These are phyloP conservation scores for Nixonia krombeini DNA, from an alignment of 1,140 invertebrate genomes.

Conservation along the genomic window DNA sequence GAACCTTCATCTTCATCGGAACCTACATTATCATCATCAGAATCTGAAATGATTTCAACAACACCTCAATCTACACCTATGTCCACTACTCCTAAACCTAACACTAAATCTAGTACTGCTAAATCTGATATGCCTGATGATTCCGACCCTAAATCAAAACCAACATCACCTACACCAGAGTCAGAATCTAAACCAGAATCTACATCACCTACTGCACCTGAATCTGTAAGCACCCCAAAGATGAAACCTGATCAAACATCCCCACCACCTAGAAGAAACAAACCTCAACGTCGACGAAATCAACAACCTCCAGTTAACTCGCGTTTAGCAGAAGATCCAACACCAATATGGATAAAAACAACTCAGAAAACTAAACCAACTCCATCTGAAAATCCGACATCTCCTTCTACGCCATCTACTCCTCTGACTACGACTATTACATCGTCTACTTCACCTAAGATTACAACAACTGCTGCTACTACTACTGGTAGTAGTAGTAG, in stretches of 20 bases:
- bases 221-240: conserved; percentile 1
- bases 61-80: not conserved
- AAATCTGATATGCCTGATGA: conserved; percentile 3
- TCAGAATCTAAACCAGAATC: not conserved
- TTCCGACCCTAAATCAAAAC: not conserved
- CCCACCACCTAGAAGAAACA: conserved; percentile 7
- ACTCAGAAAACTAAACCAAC: conserved; percentile 22
- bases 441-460: no score
- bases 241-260: not conserved
- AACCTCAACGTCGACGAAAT: conserved; percentile 3
- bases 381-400: no score
- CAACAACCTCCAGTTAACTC: conserved; percentile 8
- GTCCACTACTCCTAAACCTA: conserved; percentile 1
- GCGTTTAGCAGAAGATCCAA: conserved; percentile 10
- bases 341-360: conserved; percentile 45
- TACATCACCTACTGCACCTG: not conserved
- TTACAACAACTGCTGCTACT: not conserved
- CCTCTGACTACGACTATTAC: no score
- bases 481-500: not conserved
- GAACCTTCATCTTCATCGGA: conserved; percentile 8
- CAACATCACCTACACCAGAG: conserved; percentile 4
- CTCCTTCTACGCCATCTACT: no score
- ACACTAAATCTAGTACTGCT: conserved; percentile 12
- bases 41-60: not conserved
- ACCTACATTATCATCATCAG: conserved; percentile 6